Conservation (phyloP, 2,113 vertebrate genomes). For the Sphyrna mokarran region DNA sequence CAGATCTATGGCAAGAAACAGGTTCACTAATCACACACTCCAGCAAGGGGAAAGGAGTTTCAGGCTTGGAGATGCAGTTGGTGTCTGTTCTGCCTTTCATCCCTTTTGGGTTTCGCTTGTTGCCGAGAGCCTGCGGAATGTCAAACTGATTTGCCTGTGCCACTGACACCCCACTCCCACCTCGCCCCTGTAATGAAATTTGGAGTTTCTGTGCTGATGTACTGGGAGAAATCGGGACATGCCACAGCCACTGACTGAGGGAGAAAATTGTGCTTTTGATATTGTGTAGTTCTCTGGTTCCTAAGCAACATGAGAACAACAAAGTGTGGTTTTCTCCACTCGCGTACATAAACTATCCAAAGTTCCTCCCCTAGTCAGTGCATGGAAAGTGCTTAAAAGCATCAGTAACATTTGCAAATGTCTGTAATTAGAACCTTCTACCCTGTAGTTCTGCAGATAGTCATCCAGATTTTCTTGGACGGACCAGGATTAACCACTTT, state of each 20-base stretch:
- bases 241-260: not conserved
- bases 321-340: not conserved
- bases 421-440: not conserved
- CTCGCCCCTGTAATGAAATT: not conserved
- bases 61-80: not conserved
- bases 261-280: not conserved
- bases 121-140: not conserved
- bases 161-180: no score
- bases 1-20: not conserved
- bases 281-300: not conserved
- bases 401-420: not conserved
- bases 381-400: not conserved
- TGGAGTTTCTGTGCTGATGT: not conserved
- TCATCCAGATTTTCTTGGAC: not conserved
- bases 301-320: not conserved
- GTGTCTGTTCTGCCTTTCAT: not conserved
- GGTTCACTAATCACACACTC: not conserved
- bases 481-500: not conserved
- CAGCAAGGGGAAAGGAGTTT: not conserved
- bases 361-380: not conserved
- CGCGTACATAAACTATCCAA: not conserved
- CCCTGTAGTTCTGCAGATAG: not conserved
- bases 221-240: not conserved
- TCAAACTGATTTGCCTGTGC: not conserved
- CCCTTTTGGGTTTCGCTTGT: not conserved